These are phyloP conservation scores for Cardiocondyla obscurior DNA, from an alignment of 1,140 invertebrate genomes.

Conservation along the genomic window DNA sequence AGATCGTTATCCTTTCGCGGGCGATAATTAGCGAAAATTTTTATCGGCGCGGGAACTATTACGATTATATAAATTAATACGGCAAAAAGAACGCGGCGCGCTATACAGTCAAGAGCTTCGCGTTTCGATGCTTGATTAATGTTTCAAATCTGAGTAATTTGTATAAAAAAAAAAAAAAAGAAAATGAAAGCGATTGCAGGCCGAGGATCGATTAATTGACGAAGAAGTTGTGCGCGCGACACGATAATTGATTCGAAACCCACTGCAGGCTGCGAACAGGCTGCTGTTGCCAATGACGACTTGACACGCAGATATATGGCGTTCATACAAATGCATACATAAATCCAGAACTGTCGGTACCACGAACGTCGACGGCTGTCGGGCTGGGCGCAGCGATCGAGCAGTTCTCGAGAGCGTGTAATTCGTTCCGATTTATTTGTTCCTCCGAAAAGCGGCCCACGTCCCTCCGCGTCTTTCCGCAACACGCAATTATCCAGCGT, in stretches of 20 bases:
- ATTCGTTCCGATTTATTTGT: slow-evolving; percentile 12
- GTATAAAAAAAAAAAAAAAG: no score
- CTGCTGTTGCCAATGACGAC: slow-evolving; percentile 5
- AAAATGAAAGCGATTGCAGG: neutral
- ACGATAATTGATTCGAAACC: slow-evolving; percentile 5
- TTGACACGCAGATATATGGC: slow-evolving; percentile 24
- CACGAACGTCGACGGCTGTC: slow-evolving; percentile 8
- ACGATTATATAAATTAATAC: slow-evolving; percentile 23
- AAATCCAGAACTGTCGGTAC: slow-evolving; percentile 24
- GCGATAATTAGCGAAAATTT: neutral
- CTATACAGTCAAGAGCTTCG: no score
- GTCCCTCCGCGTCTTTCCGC: neutral
- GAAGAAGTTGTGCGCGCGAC: neutral
- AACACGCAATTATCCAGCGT: neutral
- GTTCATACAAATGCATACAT: slow-evolving; percentile 15
- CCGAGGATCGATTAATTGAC: neutral
- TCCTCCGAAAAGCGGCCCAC: neutral
- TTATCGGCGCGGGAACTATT: neutral
- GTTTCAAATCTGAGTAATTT: neutral
- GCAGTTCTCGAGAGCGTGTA: neutral
- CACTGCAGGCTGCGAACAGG: neutral
- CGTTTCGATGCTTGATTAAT: neutral
- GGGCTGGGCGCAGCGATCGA: slow-evolving; percentile 8
- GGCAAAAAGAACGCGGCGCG: neutral
- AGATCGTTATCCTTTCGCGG: slow-evolving; percentile 10